Base-by-base conservation (phyloP, 1,140 invertebrate species). In the Drosophila sechellia region DNA sequence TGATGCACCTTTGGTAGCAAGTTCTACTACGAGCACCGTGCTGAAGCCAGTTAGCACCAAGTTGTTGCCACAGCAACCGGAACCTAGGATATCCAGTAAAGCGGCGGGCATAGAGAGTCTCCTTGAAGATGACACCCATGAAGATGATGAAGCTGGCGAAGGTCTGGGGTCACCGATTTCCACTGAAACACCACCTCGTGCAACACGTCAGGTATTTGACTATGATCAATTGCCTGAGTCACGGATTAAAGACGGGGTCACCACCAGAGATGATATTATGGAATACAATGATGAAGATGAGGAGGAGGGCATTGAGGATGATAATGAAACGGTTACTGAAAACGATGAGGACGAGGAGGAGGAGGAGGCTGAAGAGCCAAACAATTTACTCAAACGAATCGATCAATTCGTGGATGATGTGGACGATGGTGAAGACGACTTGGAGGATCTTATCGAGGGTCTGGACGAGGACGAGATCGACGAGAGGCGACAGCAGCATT, bases 141-240 rank as follows among this genome's bases (percentile, higher is more conserved):
- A 55, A 3, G 49, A 77, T 39, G 75, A 84, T 39, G 75, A 77
- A 69, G 55, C 55, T 46, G 45, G 35, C 12, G 40, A 43, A 27
- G 72, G 61, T 75, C 25, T 58, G 37, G 64, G 75, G 64, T 74
- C 72, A 70, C 54, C 58, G 58, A 66, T 79, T 58, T 63, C 56
- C 25, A 90, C 74, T 42, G 90, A 90, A 31, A 71, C 68, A 35
- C 72, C 81, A 27, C 70, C 76, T 35, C 85, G 90, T 10, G 79
- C 79, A 50, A 83, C 79, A 20, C 77, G 91, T 35, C 91, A 92
- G 48, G 72, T 92, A 46, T 92, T 91, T 70, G 91, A 92, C 75
- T 91, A 92, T 78, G 91, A 92, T 80, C 89, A 92, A 77, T 80
- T 91, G 50, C 91, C 91, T 46, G 91, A 92, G 72, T 90, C 91